These are phyloP conservation scores for Uropetala carovei DNA, from an alignment of 2,888 invertebrate genomes.

Conservation along the genomic window DNA sequence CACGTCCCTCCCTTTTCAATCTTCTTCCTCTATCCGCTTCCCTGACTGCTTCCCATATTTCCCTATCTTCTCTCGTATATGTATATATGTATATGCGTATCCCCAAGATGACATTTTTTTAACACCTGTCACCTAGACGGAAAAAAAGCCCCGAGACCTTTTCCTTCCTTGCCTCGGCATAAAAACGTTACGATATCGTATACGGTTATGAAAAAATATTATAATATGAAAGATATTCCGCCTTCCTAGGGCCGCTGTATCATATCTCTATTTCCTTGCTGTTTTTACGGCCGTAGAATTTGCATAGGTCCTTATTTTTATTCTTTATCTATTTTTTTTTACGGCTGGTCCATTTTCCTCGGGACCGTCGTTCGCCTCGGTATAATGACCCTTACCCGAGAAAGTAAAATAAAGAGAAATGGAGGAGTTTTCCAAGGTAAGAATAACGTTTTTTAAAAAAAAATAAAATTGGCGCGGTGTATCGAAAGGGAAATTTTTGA, in stretches of 20 bases:
- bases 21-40: background rate
- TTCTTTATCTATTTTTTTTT: background rate
- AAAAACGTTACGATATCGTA: slow-evolving; percentile 4
- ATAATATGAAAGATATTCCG: background rate
- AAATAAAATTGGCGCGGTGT: background rate
- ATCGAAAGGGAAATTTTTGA: no score
- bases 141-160: background rate
- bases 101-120: background rate
- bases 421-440: background rate
- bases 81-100: slow-evolving; percentile 10
- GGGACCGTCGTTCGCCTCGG: background rate
- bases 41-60: background rate
- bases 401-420: no score
- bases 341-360: background rate
- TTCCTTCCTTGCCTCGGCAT: background rate
- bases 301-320: background rate
- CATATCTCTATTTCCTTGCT: slow-evolving; percentile 6
- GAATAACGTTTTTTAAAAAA: background rate
- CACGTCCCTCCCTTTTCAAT: slow-evolving; percentile 3
- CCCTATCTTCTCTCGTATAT: background rate
- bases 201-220: background rate
- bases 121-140: slow-evolving; percentile 16
- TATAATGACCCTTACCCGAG: background rate
- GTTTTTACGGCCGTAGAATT: background rate
- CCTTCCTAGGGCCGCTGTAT: background rate